These are phyloP conservation scores for Drosophila nannoptera DNA, from an alignment of 1,140 invertebrate species.

Conservation along the genomic window DNA sequence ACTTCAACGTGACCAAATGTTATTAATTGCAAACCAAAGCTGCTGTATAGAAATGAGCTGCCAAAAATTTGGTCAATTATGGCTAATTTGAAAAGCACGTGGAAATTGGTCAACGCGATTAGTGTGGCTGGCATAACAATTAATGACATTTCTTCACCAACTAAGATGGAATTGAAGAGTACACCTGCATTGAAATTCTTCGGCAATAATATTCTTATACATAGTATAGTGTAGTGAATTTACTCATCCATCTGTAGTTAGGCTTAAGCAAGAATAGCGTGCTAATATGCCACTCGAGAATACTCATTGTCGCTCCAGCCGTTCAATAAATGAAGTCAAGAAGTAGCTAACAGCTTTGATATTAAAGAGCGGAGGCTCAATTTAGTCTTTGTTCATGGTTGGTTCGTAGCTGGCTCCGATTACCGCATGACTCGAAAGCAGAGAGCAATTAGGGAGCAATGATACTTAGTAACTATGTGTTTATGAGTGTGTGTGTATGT, in stretches of 20 bases:
- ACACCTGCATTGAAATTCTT: background rate
- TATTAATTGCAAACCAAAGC: constrained; percentile 33
- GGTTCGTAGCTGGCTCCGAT: constrained; percentile 50
- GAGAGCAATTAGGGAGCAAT: constrained; percentile 70
- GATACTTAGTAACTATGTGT: too few relatives aligned
- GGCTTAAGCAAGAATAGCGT: constrained; percentile 67
- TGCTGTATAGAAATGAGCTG: constrained; percentile 11
- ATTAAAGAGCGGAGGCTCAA: constrained; percentile 6
- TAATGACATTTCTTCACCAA: background rate
- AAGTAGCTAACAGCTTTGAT: background rate
- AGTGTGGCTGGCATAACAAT: constrained; percentile 46
- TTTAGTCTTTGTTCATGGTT: constrained; percentile 47
- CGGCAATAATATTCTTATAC: background rate
- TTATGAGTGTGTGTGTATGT: background rate
- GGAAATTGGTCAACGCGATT: constrained; percentile 32
- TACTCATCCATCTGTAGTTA: constrained; percentile 36
- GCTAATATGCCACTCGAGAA: constrained; percentile 67
- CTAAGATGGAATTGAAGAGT: background rate
- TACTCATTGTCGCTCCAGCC: background rate
- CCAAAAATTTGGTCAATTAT: constrained; percentile 68
- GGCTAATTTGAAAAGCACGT: constrained; percentile 50
- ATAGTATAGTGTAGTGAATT: too few relatives aligned
- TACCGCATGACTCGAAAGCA: constrained; percentile 65
- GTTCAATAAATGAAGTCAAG: background rate
- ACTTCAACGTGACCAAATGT: constrained; percentile 56